These are phyloP conservation scores for Auanema freiburgensis DNA, from an alignment of 2,888 invertebrate genomes.

Conservation along the genomic window DNA sequence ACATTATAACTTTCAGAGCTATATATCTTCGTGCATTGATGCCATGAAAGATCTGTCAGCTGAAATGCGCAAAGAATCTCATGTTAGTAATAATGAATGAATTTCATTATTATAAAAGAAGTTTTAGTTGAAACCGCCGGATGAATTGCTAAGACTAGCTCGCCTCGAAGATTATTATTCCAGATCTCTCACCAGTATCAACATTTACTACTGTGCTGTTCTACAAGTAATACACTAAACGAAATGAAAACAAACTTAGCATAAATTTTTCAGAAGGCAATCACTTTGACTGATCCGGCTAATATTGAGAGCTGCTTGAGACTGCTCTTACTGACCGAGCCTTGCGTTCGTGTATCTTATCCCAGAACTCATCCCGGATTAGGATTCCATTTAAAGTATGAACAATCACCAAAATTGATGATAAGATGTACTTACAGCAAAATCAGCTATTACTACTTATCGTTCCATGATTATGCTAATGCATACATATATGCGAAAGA, in stretches of 20 bases:
- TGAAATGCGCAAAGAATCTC: not conserved
- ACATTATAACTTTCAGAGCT: no score
- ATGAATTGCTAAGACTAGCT: not conserved
- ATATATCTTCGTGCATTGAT: no score
- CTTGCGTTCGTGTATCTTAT: slow-evolving; percentile 53
- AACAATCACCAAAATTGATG: not conserved
- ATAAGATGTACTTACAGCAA: not conserved
- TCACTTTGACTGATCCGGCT: not conserved
- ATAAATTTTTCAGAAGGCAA: not conserved
- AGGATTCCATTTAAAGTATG: slow-evolving; percentile 53
- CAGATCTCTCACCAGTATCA: slow-evolving; percentile 45
- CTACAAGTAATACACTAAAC: slow-evolving; percentile 34
- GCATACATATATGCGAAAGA: no score
- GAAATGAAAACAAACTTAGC: not conserved
- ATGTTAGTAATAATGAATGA: not conserved
- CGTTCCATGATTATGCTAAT: no score
- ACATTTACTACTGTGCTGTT: slow-evolving; percentile 44
- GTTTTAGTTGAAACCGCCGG: slow-evolving; percentile 5
- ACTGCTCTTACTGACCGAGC: slow-evolving; percentile 46
- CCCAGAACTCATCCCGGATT: slow-evolving; percentile 58
- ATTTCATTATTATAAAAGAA: not conserved
- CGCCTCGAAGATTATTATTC: slow-evolving; percentile 3
- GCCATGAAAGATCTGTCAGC: no score
- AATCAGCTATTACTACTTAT: no score
- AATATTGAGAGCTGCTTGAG: slow-evolving; percentile 18